Evolutionary conservation across 2,113 vertebrate species (phyloP).

Genomic region (Eclectus roratus): DNA sequence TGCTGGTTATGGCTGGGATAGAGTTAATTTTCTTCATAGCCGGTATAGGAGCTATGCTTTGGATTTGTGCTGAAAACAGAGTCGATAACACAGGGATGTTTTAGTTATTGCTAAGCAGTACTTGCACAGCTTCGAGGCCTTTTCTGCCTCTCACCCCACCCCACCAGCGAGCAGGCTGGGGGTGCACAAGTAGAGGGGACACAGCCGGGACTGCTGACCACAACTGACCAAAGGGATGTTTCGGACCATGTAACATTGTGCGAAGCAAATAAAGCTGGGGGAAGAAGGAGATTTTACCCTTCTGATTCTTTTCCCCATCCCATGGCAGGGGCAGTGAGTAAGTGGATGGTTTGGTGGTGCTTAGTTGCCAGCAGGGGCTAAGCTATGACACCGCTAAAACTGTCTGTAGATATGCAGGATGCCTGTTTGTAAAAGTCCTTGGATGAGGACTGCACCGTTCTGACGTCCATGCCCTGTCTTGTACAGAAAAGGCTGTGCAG

Average conservation of each 20-base stretch:
- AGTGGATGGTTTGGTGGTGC: neutral
- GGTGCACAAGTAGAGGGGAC: neutral
- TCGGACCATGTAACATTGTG: neutral
- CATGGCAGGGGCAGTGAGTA: neutral
- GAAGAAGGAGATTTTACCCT: neutral
- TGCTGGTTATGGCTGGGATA: neutral
- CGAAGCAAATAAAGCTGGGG: neutral
- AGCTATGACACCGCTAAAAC: neutral
- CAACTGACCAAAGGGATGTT: neutral
- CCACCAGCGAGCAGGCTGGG: neutral
- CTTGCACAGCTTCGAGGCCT: neutral
- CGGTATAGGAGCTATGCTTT: neutral
- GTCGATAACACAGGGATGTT: neutral
- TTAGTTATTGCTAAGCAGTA: neutral
- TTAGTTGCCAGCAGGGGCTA: neutral
- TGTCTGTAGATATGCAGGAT: neutral
- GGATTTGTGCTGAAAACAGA: neutral
- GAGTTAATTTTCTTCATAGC: neutral
- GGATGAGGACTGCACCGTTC: neutral
- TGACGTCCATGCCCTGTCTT: neutral
- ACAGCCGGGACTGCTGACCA: neutral
- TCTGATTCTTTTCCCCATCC: neutral
- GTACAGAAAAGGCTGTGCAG: neutral
- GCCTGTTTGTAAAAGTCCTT: neutral
- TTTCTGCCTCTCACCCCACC: neutral